Evolutionary conservation across 2,113 vertebrate genomes (phyloP), one percentile per base, ranked within the genome.

Genomic region (Coreoperca whiteheadi): DNA sequence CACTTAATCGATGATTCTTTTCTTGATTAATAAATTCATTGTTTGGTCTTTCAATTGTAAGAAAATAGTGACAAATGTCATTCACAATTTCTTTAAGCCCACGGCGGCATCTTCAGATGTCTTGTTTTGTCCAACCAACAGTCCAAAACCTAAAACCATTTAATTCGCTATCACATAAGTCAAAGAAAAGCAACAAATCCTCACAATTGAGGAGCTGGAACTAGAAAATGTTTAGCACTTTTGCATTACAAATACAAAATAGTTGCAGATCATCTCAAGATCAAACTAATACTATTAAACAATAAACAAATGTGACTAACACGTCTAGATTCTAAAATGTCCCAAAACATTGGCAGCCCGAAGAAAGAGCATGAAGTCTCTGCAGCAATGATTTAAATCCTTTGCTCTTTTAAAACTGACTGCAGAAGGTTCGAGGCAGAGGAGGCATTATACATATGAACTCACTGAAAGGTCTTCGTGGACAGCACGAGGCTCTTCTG

Each of bases 401-500:
- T 59, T n/a, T 14, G 6, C 39, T 51, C 46, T 21, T 68, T 10
- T 14, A 69, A 32, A 34, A 23, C 7, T 30, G 59, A n/a, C 28
- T 48, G 67, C n/a, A 53, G 18, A 18, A 1, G 8, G 18, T n/a
- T 16, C 5, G 7, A 50, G 16, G 8, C 32, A 70, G 16, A 39
- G 16, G 0, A 57, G 20, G 28, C 8, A 20, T 8, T 11, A 41
- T 4, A 21, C 4, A 4, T 8, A 20, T 16, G 0, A 51, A 90
- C 91, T 93, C 77, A 95, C 93, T 20, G 77, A 48, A 16, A 57
- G 37, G 16, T 87, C 86, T 8, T 88, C 77, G 10, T 64, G 90
- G 65, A 59, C 75, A 0, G 69, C 48, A 37, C 41, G 43, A 46
- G 71, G 76, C 41, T 92, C 88, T 43, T 89, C 92, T 4, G 75